phyloP scores from a whole-genome alignment of 2,113 vertebrate species.

The Sylvilagus bachmani region DNA sequence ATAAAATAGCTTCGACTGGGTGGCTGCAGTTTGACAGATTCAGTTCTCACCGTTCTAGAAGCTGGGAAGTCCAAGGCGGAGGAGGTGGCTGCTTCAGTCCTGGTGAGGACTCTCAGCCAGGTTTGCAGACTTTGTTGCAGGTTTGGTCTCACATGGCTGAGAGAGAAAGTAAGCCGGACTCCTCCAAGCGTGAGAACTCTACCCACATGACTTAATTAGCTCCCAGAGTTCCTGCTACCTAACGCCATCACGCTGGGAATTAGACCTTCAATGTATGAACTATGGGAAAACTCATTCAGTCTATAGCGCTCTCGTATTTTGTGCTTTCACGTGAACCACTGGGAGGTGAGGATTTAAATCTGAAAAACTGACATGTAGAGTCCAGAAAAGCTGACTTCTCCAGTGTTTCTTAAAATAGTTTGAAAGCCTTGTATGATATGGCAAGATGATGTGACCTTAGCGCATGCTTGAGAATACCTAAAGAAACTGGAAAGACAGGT shows the following conservation, averaged over 20 bases:
- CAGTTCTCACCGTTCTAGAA: background rate
- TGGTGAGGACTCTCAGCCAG: background rate
- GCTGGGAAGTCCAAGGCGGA: background rate
- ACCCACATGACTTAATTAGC: background rate
- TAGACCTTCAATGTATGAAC: background rate
- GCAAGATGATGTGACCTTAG: background rate
- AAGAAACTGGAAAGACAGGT: background rate
- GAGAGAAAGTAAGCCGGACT: background rate
- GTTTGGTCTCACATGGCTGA: background rate
- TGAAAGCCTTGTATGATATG: background rate
- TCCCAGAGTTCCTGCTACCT: background rate
- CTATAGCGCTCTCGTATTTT: background rate
- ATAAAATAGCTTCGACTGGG: background rate
- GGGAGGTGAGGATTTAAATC: conserved; percentile 30
- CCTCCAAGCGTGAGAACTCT: background rate
- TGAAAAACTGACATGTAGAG: conserved; percentile 1
- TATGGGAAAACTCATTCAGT: background rate
- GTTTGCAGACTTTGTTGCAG: no score
- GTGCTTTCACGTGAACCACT: background rate
- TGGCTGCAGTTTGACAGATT: background rate
- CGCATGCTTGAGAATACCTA: background rate
- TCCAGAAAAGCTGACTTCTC: background rate
- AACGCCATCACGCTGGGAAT: background rate
- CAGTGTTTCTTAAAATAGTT: background rate
- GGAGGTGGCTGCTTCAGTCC: background rate